These are phyloP conservation scores for Tipula lateralis DNA, from an alignment of 2,888 invertebrate species.

Conservation along the genomic window DNA sequence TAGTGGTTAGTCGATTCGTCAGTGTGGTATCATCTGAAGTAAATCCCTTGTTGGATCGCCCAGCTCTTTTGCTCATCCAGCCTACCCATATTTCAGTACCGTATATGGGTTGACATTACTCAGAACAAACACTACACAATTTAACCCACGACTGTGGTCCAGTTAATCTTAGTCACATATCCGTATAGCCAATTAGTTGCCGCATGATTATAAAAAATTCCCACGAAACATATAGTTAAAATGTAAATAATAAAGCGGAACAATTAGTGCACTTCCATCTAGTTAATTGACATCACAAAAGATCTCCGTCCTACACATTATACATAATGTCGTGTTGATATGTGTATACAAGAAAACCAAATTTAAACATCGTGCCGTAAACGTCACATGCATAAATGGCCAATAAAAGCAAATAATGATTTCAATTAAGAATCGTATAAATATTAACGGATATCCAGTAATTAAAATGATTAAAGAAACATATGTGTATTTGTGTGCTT, in stretches of 20 bases:
- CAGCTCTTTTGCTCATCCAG: too few species aligned
- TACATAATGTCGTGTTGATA: not conserved
- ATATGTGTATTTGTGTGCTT: not conserved
- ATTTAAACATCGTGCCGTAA: not conserved
- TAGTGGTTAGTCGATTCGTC: too few species aligned
- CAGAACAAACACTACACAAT: too few species aligned
- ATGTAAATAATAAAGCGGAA: not conserved
- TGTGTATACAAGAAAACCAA: not conserved
- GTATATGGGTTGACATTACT: too few species aligned
- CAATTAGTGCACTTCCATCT: not conserved
- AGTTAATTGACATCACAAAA: not conserved
- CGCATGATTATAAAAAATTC: not conserved
- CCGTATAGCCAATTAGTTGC: not conserved
- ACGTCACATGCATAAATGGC: not conserved
- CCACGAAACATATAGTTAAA: not conserved
- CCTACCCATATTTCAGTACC: too few species aligned
- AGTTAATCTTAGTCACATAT: not conserved
- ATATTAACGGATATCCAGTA: constrained; percentile 24
- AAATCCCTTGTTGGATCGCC: too few species aligned
- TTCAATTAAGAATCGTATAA: not conserved
- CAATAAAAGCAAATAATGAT: not conserved
- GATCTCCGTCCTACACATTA: not conserved
- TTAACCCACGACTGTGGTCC: too few species aligned
- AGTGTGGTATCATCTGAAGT: too few species aligned
- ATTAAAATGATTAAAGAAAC: not conserved